Conservation (phyloP, 2,888 invertebrate genomes). For the Melitaea athalia region DNA sequence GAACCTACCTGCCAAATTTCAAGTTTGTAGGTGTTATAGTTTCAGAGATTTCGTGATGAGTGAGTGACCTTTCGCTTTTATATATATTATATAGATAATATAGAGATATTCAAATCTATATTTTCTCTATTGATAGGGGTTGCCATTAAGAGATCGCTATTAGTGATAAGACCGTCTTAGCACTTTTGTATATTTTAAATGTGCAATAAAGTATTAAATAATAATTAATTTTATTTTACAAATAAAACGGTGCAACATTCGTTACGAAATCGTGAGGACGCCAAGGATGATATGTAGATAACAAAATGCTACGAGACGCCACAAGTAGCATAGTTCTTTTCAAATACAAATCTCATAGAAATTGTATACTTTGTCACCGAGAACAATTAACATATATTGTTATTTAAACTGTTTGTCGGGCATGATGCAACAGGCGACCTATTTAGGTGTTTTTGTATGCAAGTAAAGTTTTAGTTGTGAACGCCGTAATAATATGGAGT, state of each 20-base stretch:
- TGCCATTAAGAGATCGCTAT: too few species aligned
- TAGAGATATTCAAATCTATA: too few species aligned
- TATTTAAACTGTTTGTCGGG: slow-evolving; percentile 28
- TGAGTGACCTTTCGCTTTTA: too few species aligned
- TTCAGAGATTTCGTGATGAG: too few species aligned
- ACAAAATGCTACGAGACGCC: neutral
- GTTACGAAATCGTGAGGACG: slow-evolving; percentile 21
- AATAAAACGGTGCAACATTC: neutral
- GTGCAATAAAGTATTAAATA: too few species aligned
- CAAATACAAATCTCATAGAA: slow-evolving; percentile 49
- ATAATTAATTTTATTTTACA: too few species aligned
- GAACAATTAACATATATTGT: slow-evolving; percentile 42
- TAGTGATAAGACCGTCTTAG: too few species aligned
- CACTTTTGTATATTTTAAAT: too few species aligned
- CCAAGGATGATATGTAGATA: slow-evolving; percentile 17
- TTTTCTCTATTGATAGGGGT: too few species aligned
- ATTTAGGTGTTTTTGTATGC: slow-evolving; percentile 16
- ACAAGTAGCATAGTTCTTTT: slow-evolving; percentile 31
- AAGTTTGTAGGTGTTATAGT: too few species aligned
- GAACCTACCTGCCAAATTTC: too few species aligned
- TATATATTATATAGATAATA: too few species aligned
- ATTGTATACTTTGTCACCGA: slow-evolving; percentile 38
- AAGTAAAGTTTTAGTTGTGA: slow-evolving; percentile 11
- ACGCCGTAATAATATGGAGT: neutral
- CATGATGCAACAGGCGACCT: slow-evolving; percentile 25